A percentile compares a stretch with the other conserved stretches of the same genome.
Conservation (phyloP, 1,140 invertebrate species). For the Drosophila nigrodunni region DNA sequence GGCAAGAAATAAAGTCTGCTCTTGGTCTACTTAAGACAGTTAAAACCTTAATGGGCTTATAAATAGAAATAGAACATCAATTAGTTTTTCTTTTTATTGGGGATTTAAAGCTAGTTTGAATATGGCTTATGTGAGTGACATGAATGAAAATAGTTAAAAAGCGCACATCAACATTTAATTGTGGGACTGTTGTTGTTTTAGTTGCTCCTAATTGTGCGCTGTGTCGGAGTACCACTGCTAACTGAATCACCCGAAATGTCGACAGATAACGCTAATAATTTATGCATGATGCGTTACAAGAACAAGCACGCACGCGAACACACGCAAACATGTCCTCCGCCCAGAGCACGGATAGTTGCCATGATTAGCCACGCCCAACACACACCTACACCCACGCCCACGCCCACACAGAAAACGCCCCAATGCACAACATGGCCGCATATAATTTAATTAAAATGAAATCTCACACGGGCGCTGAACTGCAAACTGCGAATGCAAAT, state of each 20-base stretch:
- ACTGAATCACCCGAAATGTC: conserved; percentile 24
- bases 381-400: background rate
- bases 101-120: background rate
- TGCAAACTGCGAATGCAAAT: conserved; percentile 56
- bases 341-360: conserved; percentile 26
- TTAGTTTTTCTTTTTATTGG: background rate
- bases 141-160: conserved; percentile 4
- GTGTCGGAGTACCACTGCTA: conserved; percentile 18
- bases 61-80: too few relatives aligned
- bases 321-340: background rate
- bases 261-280: conserved; percentile 40
- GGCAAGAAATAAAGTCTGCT: too few relatives aligned
- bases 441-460: conserved; percentile 61
- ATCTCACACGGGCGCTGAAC: conserved; percentile 53
- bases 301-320: conserved; percentile 7
- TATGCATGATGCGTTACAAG: conserved; percentile 42
- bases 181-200: background rate
- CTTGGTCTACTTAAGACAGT: too few relatives aligned
- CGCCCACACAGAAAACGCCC: background rate
- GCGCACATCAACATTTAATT: conserved; percentile 2
- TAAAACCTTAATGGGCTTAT: too few relatives aligned
- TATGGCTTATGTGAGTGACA: background rate
- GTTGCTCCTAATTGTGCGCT: conserved; percentile 12
- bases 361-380: conserved; percentile 38
- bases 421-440: conserved; percentile 41